A percentile compares a stretch with the other conserved stretches of the same genome.
phyloP scores from a whole-genome alignment of 2,113 vertebrate genomes.

The rat (Rattus norvegicus) region DNA sequence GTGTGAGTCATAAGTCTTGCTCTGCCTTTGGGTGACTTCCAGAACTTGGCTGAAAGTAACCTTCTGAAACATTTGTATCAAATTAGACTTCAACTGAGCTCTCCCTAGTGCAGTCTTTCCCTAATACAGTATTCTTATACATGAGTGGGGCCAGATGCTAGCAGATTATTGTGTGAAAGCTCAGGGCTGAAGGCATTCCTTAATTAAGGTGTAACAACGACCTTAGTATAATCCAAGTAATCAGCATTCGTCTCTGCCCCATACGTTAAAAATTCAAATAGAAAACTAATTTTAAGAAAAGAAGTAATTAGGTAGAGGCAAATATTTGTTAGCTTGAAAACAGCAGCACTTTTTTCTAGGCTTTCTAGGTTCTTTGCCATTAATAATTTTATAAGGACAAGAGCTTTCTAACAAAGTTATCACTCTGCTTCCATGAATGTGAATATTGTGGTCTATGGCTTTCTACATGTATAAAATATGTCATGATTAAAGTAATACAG shows the following conservation, averaged over 20 bases:
- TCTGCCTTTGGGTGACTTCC: slow-evolving; percentile 83
- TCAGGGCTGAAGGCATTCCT: slow-evolving; percentile 37
- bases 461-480: neutral
- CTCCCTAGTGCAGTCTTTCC: slow-evolving; percentile 80
- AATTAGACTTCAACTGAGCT: slow-evolving; percentile 82
- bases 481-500: neutral
- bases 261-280: neutral
- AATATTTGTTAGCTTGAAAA: neutral
- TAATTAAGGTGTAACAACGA: slow-evolving; percentile 9
- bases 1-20: slow-evolving; percentile 86
- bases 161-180: slow-evolving; percentile 39
- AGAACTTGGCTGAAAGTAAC: slow-evolving; percentile 83
- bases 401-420: neutral
- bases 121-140: slow-evolving; percentile 89
- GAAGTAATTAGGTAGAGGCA: neutral
- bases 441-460: neutral
- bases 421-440: neutral
- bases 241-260: neutral
- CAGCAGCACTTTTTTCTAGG: neutral
- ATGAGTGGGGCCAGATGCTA: slow-evolving; percentile 71
- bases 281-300: slow-evolving; percentile 37
- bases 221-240: neutral
- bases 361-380: neutral
- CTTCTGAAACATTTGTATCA: slow-evolving; percentile 83
- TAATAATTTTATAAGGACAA: neutral